These are phyloP conservation scores for Typhlichthys subterraneus DNA, from an alignment of 2,797 vertebrate genomes.

Conservation along the genomic window DNA sequence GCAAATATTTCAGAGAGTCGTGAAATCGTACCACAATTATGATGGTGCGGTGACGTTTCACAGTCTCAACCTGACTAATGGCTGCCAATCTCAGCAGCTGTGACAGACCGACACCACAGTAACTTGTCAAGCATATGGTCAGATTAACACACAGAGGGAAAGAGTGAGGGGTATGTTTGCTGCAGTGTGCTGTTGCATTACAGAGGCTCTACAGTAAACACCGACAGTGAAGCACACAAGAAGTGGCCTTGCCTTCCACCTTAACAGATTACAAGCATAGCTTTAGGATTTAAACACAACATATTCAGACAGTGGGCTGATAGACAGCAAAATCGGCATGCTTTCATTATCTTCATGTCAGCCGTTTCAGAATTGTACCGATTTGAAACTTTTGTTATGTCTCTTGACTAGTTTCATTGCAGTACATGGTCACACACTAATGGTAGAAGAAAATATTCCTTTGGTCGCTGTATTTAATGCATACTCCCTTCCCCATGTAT, in stretches of 20 bases:
- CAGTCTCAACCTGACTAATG: conserved; percentile 3
- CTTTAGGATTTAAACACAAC: conserved; percentile 23
- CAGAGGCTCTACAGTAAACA: conserved; percentile 22
- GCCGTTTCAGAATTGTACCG: too few species aligned
- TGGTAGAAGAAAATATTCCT: too few species aligned
- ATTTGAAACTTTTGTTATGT: too few species aligned
- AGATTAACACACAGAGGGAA: conserved; percentile 9
- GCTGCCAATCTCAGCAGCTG: background rate
- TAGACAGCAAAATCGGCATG: too few species aligned
- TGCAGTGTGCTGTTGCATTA: conserved; percentile 12
- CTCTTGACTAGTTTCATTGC: too few species aligned
- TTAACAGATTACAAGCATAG: conserved; percentile 40
- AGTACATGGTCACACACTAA: too few species aligned
- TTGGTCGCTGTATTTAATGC: too few species aligned
- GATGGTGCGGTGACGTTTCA: background rate
- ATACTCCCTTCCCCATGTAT: too few species aligned
- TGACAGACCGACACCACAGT: background rate
- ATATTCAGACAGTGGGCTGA: background rate
- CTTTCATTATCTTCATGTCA: too few species aligned
- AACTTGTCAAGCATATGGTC: conserved; percentile 1
- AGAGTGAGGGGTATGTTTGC: background rate
- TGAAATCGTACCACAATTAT: too few species aligned
- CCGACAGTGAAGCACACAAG: conserved; percentile 53
- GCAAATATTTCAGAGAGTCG: conserved; percentile 28
- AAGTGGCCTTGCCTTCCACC: conserved; percentile 53